A percentile compares a stretch with the other conserved stretches of the same genome.
phyloP scores from a whole-genome alignment of 2,797 vertebrate genomes.

The Anguilla pacifica region DNA sequence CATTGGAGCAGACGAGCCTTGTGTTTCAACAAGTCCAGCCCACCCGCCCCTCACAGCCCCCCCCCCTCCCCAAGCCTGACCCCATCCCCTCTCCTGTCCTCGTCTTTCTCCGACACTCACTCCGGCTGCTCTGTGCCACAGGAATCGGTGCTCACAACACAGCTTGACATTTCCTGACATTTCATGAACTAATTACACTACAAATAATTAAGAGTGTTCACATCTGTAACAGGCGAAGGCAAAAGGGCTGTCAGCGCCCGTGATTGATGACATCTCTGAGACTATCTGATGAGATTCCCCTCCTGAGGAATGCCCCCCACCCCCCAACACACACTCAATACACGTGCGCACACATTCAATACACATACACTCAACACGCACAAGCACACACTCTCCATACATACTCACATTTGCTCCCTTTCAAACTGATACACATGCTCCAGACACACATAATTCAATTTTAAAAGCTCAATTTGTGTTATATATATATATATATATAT shows the following conservation, averaged over 20 bases:
- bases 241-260: slow-evolving; percentile 78
- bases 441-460: slow-evolving; percentile 32
- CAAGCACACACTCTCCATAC: slow-evolving; percentile 9
- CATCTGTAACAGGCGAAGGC: slow-evolving; percentile 82
- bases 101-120: slow-evolving; percentile 70
- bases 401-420: slow-evolving; percentile 60
- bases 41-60: slow-evolving; percentile 38
- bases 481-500: no score
- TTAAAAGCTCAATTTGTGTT: no score
- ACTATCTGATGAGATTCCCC: slow-evolving; percentile 84
- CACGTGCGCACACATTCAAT: background rate
- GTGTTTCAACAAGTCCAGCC: slow-evolving; percentile 51
- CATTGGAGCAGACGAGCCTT: no score
- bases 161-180: slow-evolving; percentile 84
- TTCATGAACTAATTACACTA: slow-evolving; percentile 87
- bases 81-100: slow-evolving; percentile 57
- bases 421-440: no score
- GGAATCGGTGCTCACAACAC: slow-evolving; percentile 73
- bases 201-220: slow-evolving; percentile 91
- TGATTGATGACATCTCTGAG: slow-evolving; percentile 86
- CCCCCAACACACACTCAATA: background rate
- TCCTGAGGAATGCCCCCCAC: slow-evolving; percentile 41
- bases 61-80: slow-evolving; percentile 44
- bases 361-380: slow-evolving; percentile 48
- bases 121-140: slow-evolving; percentile 66